phyloP scores from a whole-genome alignment of 1,140 invertebrate species.

The Samia ricini region DNA sequence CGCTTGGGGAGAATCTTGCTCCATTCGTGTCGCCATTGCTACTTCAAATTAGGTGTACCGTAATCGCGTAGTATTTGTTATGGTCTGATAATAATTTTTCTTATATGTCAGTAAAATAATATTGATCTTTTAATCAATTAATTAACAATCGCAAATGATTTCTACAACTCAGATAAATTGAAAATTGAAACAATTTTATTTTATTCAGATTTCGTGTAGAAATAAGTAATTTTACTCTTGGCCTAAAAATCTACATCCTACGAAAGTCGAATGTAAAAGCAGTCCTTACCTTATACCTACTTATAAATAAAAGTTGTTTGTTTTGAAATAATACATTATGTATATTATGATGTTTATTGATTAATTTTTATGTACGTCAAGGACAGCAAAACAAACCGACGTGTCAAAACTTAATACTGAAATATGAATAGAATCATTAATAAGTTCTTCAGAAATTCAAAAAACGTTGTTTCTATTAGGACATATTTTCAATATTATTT shows the following conservation, averaged over 20 bases:
- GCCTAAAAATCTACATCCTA: no score
- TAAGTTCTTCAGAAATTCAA: background rate
- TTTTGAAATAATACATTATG: background rate
- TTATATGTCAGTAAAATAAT: no score
- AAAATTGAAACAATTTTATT: no score
- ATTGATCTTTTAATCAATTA: no score
- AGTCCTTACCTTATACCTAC: background rate
- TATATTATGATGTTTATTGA: background rate
- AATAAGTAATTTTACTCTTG: no score
- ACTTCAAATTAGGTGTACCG: background rate
- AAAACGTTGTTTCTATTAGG: no score
- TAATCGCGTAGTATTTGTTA: background rate
- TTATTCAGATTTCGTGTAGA: no score
- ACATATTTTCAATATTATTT: no score
- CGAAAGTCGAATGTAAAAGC: background rate
- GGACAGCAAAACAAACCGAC: background rate
- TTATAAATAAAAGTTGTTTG: background rate
- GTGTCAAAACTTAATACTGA: background rate
- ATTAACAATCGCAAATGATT: no score
- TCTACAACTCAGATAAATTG: no score
- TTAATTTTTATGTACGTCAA: background rate
- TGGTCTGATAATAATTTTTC: background rate
- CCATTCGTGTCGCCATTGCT: constrained; percentile 6
- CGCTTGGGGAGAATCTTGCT: constrained; percentile 6
- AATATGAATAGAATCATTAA: background rate